These are phyloP conservation scores for Sarcophaga rosellei DNA, from an alignment of 2,888 invertebrate genomes.

Conservation along the genomic window DNA sequence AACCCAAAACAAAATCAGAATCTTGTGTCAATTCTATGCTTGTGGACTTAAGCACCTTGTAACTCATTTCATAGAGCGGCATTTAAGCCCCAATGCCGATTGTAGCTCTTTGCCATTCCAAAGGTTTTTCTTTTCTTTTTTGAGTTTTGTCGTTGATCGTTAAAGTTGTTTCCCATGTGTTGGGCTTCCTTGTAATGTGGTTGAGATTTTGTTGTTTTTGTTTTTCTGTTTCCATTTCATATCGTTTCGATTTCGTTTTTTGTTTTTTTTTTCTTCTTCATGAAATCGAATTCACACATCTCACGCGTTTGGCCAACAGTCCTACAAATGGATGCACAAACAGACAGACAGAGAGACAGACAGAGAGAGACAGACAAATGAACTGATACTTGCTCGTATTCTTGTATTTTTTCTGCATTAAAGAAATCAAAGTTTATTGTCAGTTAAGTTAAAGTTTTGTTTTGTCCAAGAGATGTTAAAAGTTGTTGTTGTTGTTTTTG, in stretches of 20 bases:
- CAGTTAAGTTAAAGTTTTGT: constrained; percentile 41
- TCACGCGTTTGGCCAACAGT: constrained; percentile 63
- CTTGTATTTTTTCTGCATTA: constrained; percentile 14
- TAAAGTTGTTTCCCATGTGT: constrained; percentile 65
- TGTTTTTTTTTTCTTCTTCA: constrained; percentile 25
- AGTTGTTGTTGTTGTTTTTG: constrained; percentile 68
- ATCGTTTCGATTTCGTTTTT: constrained; percentile 25
- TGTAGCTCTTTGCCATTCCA: constrained; percentile 20
- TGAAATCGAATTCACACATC: constrained; percentile 67
- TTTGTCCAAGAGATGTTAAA: too few species aligned
- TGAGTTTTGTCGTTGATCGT: constrained; percentile 33
- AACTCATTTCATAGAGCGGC: not conserved
- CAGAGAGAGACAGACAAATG: not conserved
- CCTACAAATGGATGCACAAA: constrained; percentile 43
- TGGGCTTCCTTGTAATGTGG: constrained; percentile 68
- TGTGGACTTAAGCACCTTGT: too few species aligned
- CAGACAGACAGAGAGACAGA: constrained; percentile 25
- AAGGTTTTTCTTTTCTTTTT: not conserved
- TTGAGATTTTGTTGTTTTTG: constrained; percentile 48
- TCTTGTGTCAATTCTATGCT: too few species aligned
- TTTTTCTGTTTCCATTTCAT: constrained; percentile 57
- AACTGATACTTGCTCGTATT: not conserved
- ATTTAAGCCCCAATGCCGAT: constrained; percentile 16
- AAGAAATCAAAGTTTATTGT: constrained; percentile 61
- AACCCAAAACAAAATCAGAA: too few species aligned